A percentile compares a stretch with the other conserved stretches of the same genome.
Evolutionary conservation across 1,140 invertebrate species (phyloP).

Genomic region (Aphis gossypii): DNA sequence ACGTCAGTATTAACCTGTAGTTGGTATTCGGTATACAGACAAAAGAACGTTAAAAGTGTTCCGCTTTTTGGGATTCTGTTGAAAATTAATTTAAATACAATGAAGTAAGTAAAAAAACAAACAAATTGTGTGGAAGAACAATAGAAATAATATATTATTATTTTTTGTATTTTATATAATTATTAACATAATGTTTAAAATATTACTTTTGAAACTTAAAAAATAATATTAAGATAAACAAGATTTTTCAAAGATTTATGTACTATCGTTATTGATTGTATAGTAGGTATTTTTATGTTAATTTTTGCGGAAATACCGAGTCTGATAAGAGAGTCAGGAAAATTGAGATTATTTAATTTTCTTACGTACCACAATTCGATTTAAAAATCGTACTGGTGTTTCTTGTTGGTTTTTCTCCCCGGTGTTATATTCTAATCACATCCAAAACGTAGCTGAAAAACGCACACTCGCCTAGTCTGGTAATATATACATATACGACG

Average conservation of each 20-base stretch:
- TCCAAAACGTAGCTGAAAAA: background rate
- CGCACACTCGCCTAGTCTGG: background rate
- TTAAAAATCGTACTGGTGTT: background rate
- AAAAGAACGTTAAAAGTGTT: background rate
- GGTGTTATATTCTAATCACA: slow-evolving; percentile 42
- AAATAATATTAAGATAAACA: background rate
- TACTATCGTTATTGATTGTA: background rate
- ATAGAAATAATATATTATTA: background rate
- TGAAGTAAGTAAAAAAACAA: background rate
- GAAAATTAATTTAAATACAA: slow-evolving; percentile 39
- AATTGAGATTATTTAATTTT: background rate
- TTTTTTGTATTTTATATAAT: background rate
- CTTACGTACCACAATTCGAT: background rate
- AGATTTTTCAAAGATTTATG: background rate
- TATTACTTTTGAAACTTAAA: background rate
- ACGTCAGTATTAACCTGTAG: background rate
- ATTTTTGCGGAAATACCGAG: background rate
- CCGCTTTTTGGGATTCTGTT: background rate
- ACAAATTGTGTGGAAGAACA: background rate
- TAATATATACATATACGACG: background rate
- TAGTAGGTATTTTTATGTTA: background rate
- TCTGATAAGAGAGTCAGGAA: background rate
- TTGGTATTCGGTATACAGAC: background rate
- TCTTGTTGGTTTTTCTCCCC: background rate
- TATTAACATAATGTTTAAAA: slow-evolving; percentile 20